Conservation (phyloP, 64 coral and sea anemone species). For the Exaiptasia diaphana region DNA sequence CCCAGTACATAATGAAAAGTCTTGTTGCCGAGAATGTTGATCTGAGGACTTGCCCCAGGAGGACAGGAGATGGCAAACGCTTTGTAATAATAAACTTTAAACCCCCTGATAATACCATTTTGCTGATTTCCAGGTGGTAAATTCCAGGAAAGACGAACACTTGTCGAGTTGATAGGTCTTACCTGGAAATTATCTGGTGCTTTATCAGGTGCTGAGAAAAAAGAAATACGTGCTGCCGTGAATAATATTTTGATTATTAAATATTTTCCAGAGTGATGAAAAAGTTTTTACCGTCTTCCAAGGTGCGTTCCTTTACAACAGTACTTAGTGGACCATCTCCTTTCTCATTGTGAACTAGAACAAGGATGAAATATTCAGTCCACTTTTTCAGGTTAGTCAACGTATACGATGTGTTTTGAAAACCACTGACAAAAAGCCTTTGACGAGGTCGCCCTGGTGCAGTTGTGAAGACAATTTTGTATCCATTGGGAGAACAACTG, state of each 20-base stretch:
- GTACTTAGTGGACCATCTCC: conserved; percentile 40
- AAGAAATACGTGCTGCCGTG: background rate
- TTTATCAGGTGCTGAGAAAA: conserved; percentile 23
- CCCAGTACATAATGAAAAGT: background rate
- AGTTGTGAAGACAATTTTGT: conserved; percentile 21
- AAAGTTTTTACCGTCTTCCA: conserved; percentile 43
- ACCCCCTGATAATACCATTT: conserved; percentile 36
- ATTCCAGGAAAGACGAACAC: conserved; percentile 25
- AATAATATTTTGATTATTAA: background rate
- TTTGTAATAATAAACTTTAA: conserved; percentile 10
- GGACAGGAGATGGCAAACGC: too few species aligned
- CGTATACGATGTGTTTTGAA: background rate
- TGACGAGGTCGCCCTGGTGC: background rate
- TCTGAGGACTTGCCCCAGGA: too few species aligned
- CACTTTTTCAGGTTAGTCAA: conserved; percentile 16
- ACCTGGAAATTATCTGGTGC: conserved; percentile 11
- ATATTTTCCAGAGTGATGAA: background rate
- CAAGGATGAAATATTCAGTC: conserved; percentile 24
- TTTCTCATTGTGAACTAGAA: conserved; percentile 61
- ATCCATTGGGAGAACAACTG: conserved; percentile 26
- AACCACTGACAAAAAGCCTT: background rate
- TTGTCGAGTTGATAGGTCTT: background rate
- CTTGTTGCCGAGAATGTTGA: too few species aligned
- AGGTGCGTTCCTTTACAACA: background rate
- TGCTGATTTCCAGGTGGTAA: conserved; percentile 1